Percentiles rank a stretch among this genome's conserved stretches.
These are phyloP conservation scores for Nephrocerus scutellatus DNA, from an alignment of 2,888 invertebrate species.

Conservation along the genomic window DNA sequence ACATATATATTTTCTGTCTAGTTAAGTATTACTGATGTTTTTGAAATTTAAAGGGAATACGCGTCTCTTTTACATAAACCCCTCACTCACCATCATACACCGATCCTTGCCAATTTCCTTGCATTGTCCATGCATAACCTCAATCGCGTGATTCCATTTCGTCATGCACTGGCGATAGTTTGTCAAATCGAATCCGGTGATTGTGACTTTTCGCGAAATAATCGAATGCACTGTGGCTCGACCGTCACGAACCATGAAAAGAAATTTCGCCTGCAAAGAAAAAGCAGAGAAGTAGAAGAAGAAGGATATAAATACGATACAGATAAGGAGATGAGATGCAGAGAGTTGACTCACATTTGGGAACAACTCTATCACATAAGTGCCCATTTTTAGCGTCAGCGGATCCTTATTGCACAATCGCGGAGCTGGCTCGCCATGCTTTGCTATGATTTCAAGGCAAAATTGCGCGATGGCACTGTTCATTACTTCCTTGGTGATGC, in stretches of 20 bases:
- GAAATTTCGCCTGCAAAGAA: conserved; percentile 70
- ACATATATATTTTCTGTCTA: background rate
- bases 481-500: conserved; percentile 84
- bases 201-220: conserved; percentile 80
- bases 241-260: conserved; percentile 97
- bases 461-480: conserved; percentile 96
- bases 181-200: conserved; percentile 82
- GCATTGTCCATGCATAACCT: conserved; percentile 92
- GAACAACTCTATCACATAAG: conserved; percentile 89
- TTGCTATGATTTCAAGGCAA: conserved; percentile 91
- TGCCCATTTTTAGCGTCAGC: conserved; percentile 92
- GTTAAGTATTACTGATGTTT: background rate
- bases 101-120: conserved; percentile 65
- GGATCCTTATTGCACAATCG: conserved; percentile 99
- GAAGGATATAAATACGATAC: conserved; percentile 5
- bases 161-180: conserved; percentile 90
- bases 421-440: conserved; percentile 91
- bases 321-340: background rate
- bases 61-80: too few relatives aligned
- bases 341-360: conserved; percentile 58
- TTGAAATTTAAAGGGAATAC: background rate
- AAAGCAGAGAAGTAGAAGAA: too few relatives aligned
- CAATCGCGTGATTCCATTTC: conserved; percentile 95
- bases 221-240: conserved; percentile 98
- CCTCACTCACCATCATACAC: conserved; percentile 62